phyloP scores from a whole-genome alignment of 1,140 invertebrate genomes.

The Ylistrum balloti region DNA sequence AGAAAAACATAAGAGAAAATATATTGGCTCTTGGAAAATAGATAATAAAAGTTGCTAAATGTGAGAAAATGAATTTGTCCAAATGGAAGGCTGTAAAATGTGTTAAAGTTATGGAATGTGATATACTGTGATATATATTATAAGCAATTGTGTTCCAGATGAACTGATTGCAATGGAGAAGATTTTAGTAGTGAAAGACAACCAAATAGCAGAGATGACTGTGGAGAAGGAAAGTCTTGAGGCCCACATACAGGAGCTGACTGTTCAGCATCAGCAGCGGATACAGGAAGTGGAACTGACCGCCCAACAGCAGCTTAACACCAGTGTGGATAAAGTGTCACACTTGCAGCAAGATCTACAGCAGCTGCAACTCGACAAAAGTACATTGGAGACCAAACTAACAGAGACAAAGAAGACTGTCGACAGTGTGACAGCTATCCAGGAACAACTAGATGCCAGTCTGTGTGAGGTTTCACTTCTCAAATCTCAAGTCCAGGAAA shows the following conservation, averaged over 20 bases:
- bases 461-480: slow-evolving; percentile 48
- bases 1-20: too few relatives aligned
- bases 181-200: neutral
- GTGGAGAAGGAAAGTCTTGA: slow-evolving; percentile 48
- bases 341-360: neutral
- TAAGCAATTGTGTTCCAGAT: neutral
- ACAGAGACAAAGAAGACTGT: neutral
- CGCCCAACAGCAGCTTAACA: neutral
- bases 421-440: neutral
- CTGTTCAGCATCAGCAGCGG: neutral
- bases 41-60: too few relatives aligned
- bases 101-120: neutral
- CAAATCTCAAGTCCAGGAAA: slow-evolving; percentile 48
- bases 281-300: neutral
- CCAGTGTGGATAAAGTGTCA: neutral
- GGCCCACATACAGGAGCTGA: slow-evolving; percentile 17
- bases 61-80: too few relatives aligned
- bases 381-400: neutral
- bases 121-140: neutral
- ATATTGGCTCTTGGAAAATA: too few relatives aligned
- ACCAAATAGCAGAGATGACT: slow-evolving; percentile 33
- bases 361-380: slow-evolving; percentile 1
- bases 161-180: neutral
- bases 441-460: slow-evolving; percentile 34
- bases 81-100: neutral